These are phyloP conservation scores for Hyperoplus immaculatus DNA, from an alignment of 2,797 vertebrate species.

Conservation along the genomic window DNA sequence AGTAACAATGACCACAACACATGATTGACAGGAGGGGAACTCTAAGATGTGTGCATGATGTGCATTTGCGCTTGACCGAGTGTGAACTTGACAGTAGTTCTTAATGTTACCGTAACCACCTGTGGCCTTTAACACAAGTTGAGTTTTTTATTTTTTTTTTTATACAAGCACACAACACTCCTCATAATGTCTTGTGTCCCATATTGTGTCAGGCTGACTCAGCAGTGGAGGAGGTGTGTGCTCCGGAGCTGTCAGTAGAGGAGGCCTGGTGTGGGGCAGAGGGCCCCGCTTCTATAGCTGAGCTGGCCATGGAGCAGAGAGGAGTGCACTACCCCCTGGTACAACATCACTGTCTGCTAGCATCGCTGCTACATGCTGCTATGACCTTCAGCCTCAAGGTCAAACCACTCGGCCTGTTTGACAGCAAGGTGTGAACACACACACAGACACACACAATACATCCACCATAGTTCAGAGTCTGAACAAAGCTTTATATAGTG, in stretches of 20 bases:
- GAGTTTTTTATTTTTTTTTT: too few species aligned
- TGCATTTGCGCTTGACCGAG: not conserved
- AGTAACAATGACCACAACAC: not conserved
- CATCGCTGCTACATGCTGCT: conserved; percentile 87
- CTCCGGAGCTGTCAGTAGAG: conserved; percentile 89
- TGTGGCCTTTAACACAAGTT: too few species aligned
- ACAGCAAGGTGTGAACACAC: conserved; percentile 93
- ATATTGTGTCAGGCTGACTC: conserved; percentile 89
- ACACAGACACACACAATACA: not conserved
- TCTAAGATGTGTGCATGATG: conserved; percentile 4
- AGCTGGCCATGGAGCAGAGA: conserved; percentile 95
- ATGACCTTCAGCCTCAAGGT: conserved; percentile 92
- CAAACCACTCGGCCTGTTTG: conserved; percentile 94
- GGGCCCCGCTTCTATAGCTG: conserved; percentile 93
- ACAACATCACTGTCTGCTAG: conserved; percentile 94
- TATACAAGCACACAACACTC: not conserved
- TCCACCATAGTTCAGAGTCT: not conserved
- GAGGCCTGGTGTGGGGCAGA: conserved; percentile 91
- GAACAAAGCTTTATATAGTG: not conserved
- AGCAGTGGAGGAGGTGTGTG: conserved; percentile 87
- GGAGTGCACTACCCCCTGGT: conserved; percentile 94
- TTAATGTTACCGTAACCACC: not conserved
- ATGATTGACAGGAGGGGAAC: not conserved
- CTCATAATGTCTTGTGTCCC: not conserved
- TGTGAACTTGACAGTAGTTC: not conserved